Evolutionary conservation across 2,888 invertebrate genomes (phyloP).

Genomic region (Leptogaster cylindrica): DNA sequence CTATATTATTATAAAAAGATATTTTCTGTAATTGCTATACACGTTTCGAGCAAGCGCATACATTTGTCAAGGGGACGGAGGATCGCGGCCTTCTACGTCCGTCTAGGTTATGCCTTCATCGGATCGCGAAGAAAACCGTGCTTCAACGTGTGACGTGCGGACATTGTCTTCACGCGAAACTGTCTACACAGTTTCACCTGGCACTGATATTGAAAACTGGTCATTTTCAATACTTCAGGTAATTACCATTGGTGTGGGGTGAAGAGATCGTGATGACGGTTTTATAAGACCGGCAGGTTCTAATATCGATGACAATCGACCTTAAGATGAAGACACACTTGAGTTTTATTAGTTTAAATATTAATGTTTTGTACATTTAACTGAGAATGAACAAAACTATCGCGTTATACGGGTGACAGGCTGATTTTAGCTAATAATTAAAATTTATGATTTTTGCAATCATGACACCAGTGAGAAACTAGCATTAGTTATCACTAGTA

Average conservation of each 20-base stretch:
- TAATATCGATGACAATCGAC: neutral
- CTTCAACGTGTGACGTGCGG: neutral
- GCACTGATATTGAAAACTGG: conserved; percentile 14
- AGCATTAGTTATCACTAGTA: too few species aligned
- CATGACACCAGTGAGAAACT: too few species aligned
- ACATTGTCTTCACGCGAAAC: neutral
- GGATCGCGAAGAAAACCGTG: neutral
- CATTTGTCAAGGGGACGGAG: too few species aligned
- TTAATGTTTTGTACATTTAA: neutral
- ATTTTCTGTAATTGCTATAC: neutral
- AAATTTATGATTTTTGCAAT: conserved; percentile 10
- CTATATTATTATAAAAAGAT: conserved; percentile 1
- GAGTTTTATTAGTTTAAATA: neutral
- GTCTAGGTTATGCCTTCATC: neutral
- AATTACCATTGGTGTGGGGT: too few species aligned
- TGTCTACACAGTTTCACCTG: neutral
- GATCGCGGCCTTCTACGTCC: too few species aligned
- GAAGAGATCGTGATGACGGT: too few species aligned
- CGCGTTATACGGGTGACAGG: too few species aligned
- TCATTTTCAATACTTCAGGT: too few species aligned
- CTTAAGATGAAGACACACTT: neutral
- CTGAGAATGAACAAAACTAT: too few species aligned
- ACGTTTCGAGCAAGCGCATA: too few species aligned
- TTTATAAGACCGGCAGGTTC: too few species aligned
- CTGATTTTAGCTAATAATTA: conserved; percentile 19